phyloP scores from a whole-genome alignment of 1,140 invertebrate species.

The Bombus pyrosoma region DNA sequence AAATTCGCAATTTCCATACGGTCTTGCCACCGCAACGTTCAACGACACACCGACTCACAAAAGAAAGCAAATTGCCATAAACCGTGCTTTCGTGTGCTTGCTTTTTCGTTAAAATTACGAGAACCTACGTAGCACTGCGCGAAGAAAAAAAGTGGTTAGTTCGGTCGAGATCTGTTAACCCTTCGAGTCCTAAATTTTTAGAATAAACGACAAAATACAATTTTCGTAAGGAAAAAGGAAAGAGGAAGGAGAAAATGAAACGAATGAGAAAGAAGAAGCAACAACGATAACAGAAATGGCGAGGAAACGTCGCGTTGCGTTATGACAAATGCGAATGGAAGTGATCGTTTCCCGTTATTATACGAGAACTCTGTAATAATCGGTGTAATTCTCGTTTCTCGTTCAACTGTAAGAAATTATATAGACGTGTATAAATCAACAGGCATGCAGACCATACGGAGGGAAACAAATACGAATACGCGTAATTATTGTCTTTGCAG shows the following conservation, averaged over 20 bases:
- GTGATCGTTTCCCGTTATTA: slow-evolving; percentile 46
- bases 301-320: slow-evolving; percentile 13
- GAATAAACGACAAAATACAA: not conserved
- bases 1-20: slow-evolving; percentile 48
- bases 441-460: not conserved
- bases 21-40: not conserved
- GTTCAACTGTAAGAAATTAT: slow-evolving; percentile 45
- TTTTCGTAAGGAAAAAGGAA: not conserved
- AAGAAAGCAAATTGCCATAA: slow-evolving; percentile 40
- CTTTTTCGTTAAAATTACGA: slow-evolving; percentile 3
- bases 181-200: not conserved
- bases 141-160: no score
- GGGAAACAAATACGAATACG: not conserved
- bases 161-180: not conserved
- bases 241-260: not conserved
- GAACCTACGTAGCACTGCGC: not conserved
- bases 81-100: not conserved
- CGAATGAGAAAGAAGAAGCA: not conserved
- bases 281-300: slow-evolving; percentile 12
- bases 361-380: slow-evolving; percentile 41
- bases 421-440: slow-evolving; percentile 33
- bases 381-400: slow-evolving; percentile 39
- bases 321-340: slow-evolving; percentile 45
- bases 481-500: slow-evolving; percentile 26
- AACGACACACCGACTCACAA: slow-evolving; percentile 11